Base-by-base conservation (phyloP, 2,888 invertebrate genomes). In the Brachylomia viminalis region DNA sequence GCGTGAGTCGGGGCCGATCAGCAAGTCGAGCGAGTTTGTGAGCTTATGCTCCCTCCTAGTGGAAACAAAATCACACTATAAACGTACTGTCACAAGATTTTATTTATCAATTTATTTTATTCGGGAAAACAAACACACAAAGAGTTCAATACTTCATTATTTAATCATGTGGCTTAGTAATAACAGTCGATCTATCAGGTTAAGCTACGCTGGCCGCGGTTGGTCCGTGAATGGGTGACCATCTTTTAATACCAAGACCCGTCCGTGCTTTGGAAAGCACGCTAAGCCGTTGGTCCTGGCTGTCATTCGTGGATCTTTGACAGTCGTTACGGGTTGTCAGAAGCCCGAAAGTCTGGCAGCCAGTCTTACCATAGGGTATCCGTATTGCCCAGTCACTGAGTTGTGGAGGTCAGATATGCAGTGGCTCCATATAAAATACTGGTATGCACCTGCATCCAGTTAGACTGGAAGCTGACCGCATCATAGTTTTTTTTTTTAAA, bases 1-100 rank as follows among this genome's bases (percentile, higher is more conserved):
- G 38, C 96, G 92, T 0, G 96, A 95, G 84, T 97, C 97, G 8
- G 97, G 96, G 0, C 97, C 97, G 82, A 96, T 95, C 23, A 97
- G 93, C 0, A 97, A 90, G 70, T 97, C 97, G 81, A 97, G 83
- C 0, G 97, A 96, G 80, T 96, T 97, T 0, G 97, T 96, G 30
- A 96, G 86, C 76, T 96, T 96, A 88, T 96, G 96, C 47, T 96
- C 96, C 91, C 95, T 92, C 87, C 96, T 96, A 86, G 5, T 59
- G 77, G 54, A 52, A 72, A 59, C 30, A 42, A 75, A 47, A 13
- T 27, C 0, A 59, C 17, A 49, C 8, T n/a, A n/a, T 62, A 38
- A 15, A 62, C n/a, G 15, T 17, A 38, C 38, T 62, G 15, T n/a
- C 15, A n/a, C 23, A 38, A n/a, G 15, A 11, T 20, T 59, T 33